Base-by-base conservation (phyloP, 1,140 invertebrate species). In the Muscidifurax raptorellus region DNA sequence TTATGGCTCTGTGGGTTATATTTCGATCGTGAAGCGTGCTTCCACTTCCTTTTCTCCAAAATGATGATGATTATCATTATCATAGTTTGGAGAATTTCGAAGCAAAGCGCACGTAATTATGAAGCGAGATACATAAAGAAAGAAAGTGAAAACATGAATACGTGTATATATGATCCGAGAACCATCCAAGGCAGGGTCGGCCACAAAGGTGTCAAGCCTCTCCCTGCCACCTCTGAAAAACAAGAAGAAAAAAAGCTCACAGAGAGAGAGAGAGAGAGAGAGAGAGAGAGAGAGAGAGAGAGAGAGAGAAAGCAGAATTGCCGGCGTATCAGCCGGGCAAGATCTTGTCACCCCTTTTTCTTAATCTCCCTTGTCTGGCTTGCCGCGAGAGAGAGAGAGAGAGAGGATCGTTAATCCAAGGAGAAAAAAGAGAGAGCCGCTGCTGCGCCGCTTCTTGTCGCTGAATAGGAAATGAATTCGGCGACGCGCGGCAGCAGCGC, bases 401-500 rank as follows among this genome's bases (percentile, higher is more conserved):
- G 52, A 28, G 52, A 30, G 27, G 36, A 81, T 72, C 84, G 76
- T 87, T 86, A 67, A 71, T 69, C 59, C 30, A 59, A 74, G 74
- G 25, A 82, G 86, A 59, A 59, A 80, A 82, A 28, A 13, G 36
- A 52, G 74, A 36, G 59, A 36, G 59, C 78, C 44, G 44, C 44
- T 13, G 13, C 7, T 22, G 52, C 18, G 15, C 22, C 52, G 47
- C 40, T 87, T 76, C 64, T 86, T 88, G 88, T 89, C 87, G 86
- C 86, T 80, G 79, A 83, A 87, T 88, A 77, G 87, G 87, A 88
- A 89, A 90, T 88, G 89, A 87, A 89, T 90, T 87, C 83, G 83
- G 75, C 83, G 87, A 80, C 85, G 80, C 86, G 85, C 82, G 83
- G 72, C 81, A 78, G 85, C 82, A 82, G 86, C 84, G 79, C 66